These are phyloP conservation scores for Boleophthalmus pectinirostris DNA, from an alignment of 2,113 vertebrate species.

Conservation along the genomic window DNA sequence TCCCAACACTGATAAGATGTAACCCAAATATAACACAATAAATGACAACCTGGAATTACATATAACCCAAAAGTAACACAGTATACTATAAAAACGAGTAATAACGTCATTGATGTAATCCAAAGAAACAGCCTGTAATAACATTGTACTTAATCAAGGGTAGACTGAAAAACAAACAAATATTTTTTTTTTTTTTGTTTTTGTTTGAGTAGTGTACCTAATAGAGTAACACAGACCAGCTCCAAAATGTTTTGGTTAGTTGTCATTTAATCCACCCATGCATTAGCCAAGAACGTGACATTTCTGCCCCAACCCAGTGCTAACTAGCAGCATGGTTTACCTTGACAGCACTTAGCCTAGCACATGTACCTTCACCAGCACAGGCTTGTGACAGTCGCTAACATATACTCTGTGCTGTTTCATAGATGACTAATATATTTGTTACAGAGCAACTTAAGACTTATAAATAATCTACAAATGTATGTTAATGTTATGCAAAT, in stretches of 20 bases:
- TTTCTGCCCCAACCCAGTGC: background rate
- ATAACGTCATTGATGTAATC: no score
- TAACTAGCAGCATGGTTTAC: background rate
- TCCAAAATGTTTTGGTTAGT: background rate
- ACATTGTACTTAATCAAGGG: no score
- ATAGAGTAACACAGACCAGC: background rate
- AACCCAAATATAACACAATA: background rate
- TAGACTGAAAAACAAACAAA: no score
- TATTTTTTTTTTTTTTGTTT: background rate
- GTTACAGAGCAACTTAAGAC: conserved; percentile 3
- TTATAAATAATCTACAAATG: conserved; percentile 13
- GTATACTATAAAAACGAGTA: no score
- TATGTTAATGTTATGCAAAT: conserved; percentile 14
- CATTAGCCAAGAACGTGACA: background rate
- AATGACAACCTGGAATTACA: background rate
- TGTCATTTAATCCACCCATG: background rate
- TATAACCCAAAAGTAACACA: background rate
- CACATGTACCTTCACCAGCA: background rate
- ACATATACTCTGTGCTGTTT: background rate
- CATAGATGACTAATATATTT: background rate
- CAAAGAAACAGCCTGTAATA: no score
- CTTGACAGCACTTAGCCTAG: background rate
- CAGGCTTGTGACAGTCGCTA: background rate
- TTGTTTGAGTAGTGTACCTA: background rate
- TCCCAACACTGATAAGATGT: no score